These are phyloP conservation scores for Paradisaea rubra DNA, from an alignment of 2,113 vertebrate species.

Conservation along the genomic window DNA sequence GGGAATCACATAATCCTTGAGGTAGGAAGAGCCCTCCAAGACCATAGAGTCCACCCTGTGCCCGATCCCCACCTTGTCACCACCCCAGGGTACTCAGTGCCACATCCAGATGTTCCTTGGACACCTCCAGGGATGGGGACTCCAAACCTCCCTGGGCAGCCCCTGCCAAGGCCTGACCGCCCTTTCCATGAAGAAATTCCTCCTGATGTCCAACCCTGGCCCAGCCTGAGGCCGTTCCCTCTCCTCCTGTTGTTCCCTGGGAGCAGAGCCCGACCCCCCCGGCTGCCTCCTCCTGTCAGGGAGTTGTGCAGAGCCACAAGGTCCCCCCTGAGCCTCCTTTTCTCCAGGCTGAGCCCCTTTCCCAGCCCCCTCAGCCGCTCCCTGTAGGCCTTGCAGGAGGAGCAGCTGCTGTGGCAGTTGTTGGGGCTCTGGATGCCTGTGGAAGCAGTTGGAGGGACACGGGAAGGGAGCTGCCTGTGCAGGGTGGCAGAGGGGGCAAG, in stretches of 20 bases:
- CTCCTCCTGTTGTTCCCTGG: background rate
- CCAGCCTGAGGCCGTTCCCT: fast-evolving
- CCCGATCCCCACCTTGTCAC: fast-evolving
- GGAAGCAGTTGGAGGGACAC: background rate
- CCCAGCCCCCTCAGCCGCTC: background rate
- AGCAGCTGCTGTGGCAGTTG: slow-evolving; percentile 33
- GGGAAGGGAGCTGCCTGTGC: background rate
- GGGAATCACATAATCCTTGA: background rate
- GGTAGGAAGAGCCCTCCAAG: background rate
- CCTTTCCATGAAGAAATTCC: background rate
- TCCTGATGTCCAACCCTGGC: fast-evolving
- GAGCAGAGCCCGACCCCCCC: fast-evolving
- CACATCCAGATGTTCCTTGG: fast-evolving
- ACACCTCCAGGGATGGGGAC: background rate
- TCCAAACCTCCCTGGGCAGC: background rate
- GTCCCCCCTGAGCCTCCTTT: background rate
- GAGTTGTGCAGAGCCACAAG: background rate
- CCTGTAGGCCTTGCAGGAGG: background rate
- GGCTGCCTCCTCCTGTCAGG: background rate
- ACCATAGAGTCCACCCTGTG: background rate
- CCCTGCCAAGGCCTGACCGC: background rate
- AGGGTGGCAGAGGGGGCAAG: background rate
- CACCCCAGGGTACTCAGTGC: background rate
- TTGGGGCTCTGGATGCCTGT: background rate
- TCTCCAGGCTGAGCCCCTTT: background rate